A percentile compares a stretch with the other conserved stretches of the same genome.
Evolutionary conservation across 2,113 vertebrate genomes (phyloP).

Genomic region (Mormyrus lacerda): DNA sequence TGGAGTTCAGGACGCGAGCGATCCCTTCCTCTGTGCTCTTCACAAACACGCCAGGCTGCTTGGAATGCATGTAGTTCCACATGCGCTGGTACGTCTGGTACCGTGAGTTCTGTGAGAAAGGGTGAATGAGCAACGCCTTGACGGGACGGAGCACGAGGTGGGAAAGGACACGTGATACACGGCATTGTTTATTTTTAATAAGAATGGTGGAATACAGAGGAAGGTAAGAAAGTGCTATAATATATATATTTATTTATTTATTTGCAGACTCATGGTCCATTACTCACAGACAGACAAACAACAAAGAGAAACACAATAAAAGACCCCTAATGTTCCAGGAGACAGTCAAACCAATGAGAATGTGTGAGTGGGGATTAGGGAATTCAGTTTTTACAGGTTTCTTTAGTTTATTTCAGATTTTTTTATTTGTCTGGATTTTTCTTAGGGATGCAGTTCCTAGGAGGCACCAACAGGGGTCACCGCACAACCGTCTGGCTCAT

Average conservation of each 20-base stretch:
- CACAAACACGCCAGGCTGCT: constrained; percentile 94
- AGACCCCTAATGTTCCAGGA: no score
- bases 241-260: no score
- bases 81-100: constrained; percentile 98
- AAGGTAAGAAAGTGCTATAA: no score
- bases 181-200: background rate
- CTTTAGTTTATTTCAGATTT: background rate
- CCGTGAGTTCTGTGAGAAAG: constrained; percentile 77
- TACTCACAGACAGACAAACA: no score
- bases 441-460: background rate
- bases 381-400: background rate
- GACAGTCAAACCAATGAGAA: no score
- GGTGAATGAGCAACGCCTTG: background rate
- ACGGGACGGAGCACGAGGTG: background rate
- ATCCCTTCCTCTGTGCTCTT: constrained; percentile 99
- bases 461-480: background rate
- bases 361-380: background rate
- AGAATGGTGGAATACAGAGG: background rate
- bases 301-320: no score
- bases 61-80: constrained; percentile 99
- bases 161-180: background rate
- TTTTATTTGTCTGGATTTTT: background rate
- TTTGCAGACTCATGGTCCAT: no score
- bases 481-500: background rate
- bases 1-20: constrained; percentile 91